Percentiles rank a stretch among this genome's conserved stretches.
Evolutionary conservation across 2,113 vertebrate genomes (phyloP).

Genomic region (Enhydra lutris): DNA sequence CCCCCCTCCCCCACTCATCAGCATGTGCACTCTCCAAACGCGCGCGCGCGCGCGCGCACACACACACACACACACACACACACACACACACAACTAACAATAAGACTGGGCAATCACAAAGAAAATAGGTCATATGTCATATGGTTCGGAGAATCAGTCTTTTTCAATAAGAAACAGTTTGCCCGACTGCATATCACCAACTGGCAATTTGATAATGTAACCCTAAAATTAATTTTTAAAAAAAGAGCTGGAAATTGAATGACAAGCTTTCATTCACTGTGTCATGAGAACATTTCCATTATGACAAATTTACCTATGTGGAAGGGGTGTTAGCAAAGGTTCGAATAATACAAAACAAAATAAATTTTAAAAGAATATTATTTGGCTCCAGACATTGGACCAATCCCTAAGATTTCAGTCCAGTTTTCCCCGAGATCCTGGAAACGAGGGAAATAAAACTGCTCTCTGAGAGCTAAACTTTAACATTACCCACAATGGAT

Average conservation of each 20-base stretch:
- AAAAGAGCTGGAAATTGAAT: constrained; percentile 16
- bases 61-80: too few relatives aligned
- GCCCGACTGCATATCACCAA: not conserved
- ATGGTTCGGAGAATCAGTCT: constrained; percentile 2
- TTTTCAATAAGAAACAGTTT: constrained; percentile 21
- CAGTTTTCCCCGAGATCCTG: not conserved
- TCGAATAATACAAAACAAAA: constrained; percentile 13
- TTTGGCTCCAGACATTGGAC: constrained; percentile 9
- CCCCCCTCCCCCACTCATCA: not conserved
- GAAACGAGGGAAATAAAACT: not conserved
- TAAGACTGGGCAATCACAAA: not conserved
- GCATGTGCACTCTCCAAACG: not conserved
- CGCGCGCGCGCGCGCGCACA: too few relatives aligned
- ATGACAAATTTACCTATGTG: not conserved
- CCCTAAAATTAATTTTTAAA: constrained; percentile 39
- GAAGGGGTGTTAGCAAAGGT: not conserved
- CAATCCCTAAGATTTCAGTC: not conserved
- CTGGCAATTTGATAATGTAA: not conserved
- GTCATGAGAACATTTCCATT: not conserved
- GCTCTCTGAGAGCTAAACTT: not conserved
- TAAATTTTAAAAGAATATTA: not conserved
- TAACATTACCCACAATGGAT: not conserved
- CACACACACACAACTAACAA: not conserved
- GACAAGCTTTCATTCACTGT: not conserved
- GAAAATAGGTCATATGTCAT: not conserved